These are phyloP conservation scores for Dendrocincla fuliginosa DNA, from an alignment of 2,797 vertebrate species.

Conservation along the genomic window DNA sequence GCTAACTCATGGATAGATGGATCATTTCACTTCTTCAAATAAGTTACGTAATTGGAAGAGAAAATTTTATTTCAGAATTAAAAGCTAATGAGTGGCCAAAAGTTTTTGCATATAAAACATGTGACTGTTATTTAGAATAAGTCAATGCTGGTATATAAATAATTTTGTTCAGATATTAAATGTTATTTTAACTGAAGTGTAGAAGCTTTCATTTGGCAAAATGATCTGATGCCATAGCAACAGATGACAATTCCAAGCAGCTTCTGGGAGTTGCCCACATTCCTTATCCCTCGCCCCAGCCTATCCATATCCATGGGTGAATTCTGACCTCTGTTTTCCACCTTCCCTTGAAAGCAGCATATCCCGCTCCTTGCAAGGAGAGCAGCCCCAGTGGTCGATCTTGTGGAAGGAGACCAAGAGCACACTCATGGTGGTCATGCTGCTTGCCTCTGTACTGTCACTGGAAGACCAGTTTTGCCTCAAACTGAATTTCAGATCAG, in stretches of 20 bases:
- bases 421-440: neutral
- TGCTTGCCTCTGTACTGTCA: neutral
- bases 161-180: neutral
- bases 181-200: neutral
- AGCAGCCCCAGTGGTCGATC: neutral
- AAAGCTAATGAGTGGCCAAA: neutral
- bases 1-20: neutral
- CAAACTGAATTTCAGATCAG: neutral
- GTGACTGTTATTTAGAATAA: neutral
- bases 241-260: neutral
- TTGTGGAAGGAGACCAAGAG: neutral
- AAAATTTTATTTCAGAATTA: neutral
- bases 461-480: neutral
- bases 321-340: neutral
- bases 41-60: neutral
- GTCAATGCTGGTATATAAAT: neutral
- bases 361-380: neutral
- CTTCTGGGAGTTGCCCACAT: neutral
- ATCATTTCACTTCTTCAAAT: neutral
- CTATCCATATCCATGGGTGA: neutral
- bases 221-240: slow-evolving; percentile 7
- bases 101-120: neutral
- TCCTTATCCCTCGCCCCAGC: neutral
- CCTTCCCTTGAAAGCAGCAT: neutral
- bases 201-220: neutral